phyloP scores from a whole-genome alignment of 1,140 invertebrate species.

The Geopemphigus sp. region DNA sequence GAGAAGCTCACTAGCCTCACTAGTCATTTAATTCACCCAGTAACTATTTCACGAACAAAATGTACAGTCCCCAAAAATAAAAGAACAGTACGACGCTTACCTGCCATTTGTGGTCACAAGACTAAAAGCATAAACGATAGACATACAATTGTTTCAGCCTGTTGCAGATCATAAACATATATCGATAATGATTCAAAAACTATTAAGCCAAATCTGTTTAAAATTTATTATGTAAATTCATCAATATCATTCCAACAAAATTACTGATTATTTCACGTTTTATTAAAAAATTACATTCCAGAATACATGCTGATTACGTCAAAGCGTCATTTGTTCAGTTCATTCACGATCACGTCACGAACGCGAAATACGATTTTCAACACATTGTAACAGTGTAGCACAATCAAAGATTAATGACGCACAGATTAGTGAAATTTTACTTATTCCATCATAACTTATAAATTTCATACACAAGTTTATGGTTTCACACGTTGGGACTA shows the following conservation, averaged over 20 bases:
- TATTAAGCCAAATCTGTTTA: not conserved
- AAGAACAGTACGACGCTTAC: slow-evolving; percentile 16
- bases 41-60: slow-evolving; percentile 40
- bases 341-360: not conserved
- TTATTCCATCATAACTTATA: too few relatives aligned
- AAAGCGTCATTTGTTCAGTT: slow-evolving; percentile 43
- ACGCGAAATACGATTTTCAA: slow-evolving; percentile 18
- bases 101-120: slow-evolving; percentile 28
- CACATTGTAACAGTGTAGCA: not conserved
- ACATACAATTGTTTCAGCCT: too few relatives aligned
- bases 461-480: too few relatives aligned
- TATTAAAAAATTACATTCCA: not conserved
- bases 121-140: too few relatives aligned
- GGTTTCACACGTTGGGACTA: too few relatives aligned
- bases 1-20: too few relatives aligned
- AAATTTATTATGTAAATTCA: not conserved
- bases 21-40: too few relatives aligned
- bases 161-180: not conserved
- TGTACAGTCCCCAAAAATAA: slow-evolving; percentile 34
- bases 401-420: too few relatives aligned
- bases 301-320: not conserved
- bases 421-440: too few relatives aligned
- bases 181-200: too few relatives aligned
- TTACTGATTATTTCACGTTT: not conserved
- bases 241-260: not conserved